Evolutionary conservation across 2,888 invertebrate genomes (phyloP).

Genomic region (Elysia crispata): DNA sequence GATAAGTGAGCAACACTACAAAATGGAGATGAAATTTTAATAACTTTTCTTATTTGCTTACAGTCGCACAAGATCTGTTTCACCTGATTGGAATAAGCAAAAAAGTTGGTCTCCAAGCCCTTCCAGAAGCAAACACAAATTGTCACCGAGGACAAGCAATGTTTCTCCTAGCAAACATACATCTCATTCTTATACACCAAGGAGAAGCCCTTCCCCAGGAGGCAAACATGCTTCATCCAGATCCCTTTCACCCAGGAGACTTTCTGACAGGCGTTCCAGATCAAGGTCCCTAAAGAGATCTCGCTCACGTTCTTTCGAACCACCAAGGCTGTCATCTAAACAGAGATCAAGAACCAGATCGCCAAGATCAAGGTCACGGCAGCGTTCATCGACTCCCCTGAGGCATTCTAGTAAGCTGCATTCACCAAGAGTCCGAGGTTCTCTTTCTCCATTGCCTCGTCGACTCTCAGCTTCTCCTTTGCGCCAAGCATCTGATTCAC

Average conservation of each 20-base stretch:
- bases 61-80: constrained; percentile 44
- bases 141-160: no score
- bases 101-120: constrained; percentile 31
- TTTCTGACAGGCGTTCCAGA: constrained; percentile 32
- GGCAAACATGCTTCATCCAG: constrained; percentile 17
- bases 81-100: constrained; percentile 32
- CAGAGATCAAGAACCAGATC: constrained; percentile 17
- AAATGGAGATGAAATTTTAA: constrained; percentile 13
- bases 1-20: no score
- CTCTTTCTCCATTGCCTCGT: no score
- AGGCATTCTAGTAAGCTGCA: no score
- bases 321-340: not conserved
- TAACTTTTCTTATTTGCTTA: constrained; percentile 1
- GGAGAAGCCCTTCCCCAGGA: constrained; percentile 26
- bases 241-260: not conserved
- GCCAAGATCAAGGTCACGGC: not conserved
- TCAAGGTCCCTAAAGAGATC: no score
- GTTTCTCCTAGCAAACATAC: constrained; percentile 1
- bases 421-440: no score
- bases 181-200: constrained; percentile 37
- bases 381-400: no score
- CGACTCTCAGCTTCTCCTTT: no score
- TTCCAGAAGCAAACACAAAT: no score
- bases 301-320: constrained; percentile 32
- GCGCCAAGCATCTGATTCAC: no score